Evolutionary conservation across 2,888 invertebrate genomes (phyloP).

Genomic region (Atethmia centrago): DNA sequence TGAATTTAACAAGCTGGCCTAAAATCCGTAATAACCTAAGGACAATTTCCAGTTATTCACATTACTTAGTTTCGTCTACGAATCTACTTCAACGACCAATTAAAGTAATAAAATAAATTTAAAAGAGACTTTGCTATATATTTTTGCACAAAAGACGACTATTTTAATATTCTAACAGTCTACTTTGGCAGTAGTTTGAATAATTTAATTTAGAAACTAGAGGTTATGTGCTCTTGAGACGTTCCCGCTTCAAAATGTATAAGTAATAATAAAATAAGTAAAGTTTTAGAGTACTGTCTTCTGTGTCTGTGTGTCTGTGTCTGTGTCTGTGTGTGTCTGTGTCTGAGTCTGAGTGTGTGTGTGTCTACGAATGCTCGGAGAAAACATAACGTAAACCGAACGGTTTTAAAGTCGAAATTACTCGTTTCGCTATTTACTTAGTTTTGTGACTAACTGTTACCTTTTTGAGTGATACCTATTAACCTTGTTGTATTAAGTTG

Average conservation of each 20-base stretch:
- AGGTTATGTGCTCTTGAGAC: constrained; percentile 23
- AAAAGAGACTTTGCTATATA: not conserved
- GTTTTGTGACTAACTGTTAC: too few relatives aligned
- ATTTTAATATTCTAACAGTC: constrained; percentile 39
- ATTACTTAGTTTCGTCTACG: constrained; percentile 4
- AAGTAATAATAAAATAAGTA: constrained; percentile 9
- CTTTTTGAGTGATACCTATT: too few relatives aligned
- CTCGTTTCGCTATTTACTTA: too few relatives aligned
- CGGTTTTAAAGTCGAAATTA: not conserved
- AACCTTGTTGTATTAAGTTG: too few relatives aligned
- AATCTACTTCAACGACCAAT: constrained; percentile 34
- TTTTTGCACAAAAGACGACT: constrained; percentile 15
- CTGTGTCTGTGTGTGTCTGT: too few relatives aligned
- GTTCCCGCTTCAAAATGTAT: constrained; percentile 25
- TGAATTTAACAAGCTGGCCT: not conserved
- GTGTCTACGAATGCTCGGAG: too few relatives aligned
- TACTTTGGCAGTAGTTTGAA: constrained; percentile 38
- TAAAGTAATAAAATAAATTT: constrained; percentile 33
- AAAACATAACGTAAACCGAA: not conserved
- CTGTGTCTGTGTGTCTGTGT: too few relatives aligned
- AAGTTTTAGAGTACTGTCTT: constrained; percentile 4
- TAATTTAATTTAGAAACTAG: constrained; percentile 39
- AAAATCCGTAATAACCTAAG: not conserved
- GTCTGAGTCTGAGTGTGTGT: too few relatives aligned
- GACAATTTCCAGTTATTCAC: not conserved